Base-by-base conservation (phyloP, 2,797 vertebrate genomes). In the Discoglossus pictus region DNA sequence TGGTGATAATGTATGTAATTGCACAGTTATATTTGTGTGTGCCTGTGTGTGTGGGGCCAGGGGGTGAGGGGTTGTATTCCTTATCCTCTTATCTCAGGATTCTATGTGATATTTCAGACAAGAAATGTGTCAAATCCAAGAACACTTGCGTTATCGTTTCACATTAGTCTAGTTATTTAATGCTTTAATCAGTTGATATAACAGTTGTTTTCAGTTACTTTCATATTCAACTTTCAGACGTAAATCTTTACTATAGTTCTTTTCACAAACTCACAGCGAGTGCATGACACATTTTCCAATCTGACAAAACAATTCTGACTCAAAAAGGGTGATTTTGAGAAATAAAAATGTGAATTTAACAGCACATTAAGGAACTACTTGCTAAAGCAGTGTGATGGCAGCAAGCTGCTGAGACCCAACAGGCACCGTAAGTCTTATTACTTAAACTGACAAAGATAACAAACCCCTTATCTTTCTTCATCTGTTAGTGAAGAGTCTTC, bases 341-440 rank as follows among this genome's bases (percentile, higher is more conserved):
- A 18, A 20, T 66, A 74, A n/a, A n/a, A 72, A 7, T 2, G 0
- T 12, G 63, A 73, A 73, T 77, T 79, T 76, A 75, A 43, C 46
- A 72, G 62, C 39, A 51, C 60, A 55, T 74, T 77, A 75, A 76
- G n/a, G 65, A 65, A 42, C 7, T 58, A 47, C 73, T 75, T 80
- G 69, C 44, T 36, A 51, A 78, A 73, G n/a, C 64, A 31, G n/a
- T 65, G 66, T 67, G 59, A 70, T 1, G 6, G 53, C 2, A 9
- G 42, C 65, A 79, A 76, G 34, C 35, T 74, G 66, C 56, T 69
- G 59, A 34, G 21, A 71, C 63, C 53, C 70, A 38, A 43, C 27
- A 34, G 61, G 68, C 64, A 50, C 72, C n/a, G n/a, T n/a, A n/a
- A n/a, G n/a, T n/a, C n/a, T n/a, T n/a, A n/a, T n/a, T 50, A 54